These are phyloP conservation scores for Rhyacophila brunnea DNA, from an alignment of 1,140 invertebrate genomes.

Conservation along the genomic window DNA sequence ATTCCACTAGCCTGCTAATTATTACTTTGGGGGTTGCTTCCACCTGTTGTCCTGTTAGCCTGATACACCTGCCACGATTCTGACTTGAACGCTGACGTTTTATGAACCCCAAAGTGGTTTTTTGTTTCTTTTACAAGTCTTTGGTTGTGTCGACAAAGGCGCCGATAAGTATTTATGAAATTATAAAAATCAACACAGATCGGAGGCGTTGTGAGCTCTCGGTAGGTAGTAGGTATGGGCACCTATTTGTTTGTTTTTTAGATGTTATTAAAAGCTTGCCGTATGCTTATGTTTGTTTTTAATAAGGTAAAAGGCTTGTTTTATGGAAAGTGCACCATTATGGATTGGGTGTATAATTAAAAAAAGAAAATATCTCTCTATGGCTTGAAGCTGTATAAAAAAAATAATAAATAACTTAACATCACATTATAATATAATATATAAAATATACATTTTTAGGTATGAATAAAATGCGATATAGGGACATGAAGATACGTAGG, in stretches of 20 bases:
- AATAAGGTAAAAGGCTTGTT: conserved; percentile 3
- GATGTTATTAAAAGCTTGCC: conserved; percentile 4
- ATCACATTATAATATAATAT: too few species aligned
- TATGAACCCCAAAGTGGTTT: conserved; percentile 5
- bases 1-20: conserved; percentile 26
- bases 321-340: background rate
- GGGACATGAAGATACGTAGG: too few species aligned
- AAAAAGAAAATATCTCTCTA: too few species aligned
- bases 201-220: conserved; percentile 12
- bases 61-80: conserved; percentile 22
- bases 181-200: conserved; percentile 33
- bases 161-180: conserved; percentile 34
- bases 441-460: too few species aligned
- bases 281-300: conserved; percentile 23
- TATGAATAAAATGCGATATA: too few species aligned
- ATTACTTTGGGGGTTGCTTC: conserved; percentile 4
- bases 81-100: conserved; percentile 12
- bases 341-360: too few species aligned
- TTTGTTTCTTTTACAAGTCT: conserved; percentile 14
- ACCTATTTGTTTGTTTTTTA: background rate
- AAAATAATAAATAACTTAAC: too few species aligned
- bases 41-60: conserved; percentile 20
- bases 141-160: conserved; percentile 28
- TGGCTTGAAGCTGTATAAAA: too few species aligned
- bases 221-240: too few species aligned